Conservation (phyloP, 2,888 invertebrate species). For the Eulithis testata region DNA sequence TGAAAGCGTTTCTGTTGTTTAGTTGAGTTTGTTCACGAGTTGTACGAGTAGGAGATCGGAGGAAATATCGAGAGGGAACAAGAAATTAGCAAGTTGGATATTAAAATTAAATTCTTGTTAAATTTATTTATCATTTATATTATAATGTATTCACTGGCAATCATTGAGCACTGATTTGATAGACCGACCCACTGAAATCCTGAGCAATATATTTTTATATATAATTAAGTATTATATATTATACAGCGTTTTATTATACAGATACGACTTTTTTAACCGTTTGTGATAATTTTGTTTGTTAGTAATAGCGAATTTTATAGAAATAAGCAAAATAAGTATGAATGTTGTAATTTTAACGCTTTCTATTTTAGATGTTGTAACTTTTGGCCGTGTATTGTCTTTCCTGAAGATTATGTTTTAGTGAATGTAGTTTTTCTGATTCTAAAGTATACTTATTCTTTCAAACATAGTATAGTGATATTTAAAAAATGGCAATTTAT, state of each 20-base stretch:
- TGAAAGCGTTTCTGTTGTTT: slow-evolving; percentile 41
- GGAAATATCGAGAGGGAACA: slow-evolving; percentile 44
- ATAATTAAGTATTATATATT: slow-evolving; percentile 78
- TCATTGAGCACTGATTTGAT: slow-evolving; percentile 76
- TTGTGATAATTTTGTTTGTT: slow-evolving; percentile 73
- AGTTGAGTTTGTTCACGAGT: slow-evolving; percentile 34
- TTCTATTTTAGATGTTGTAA: slow-evolving; percentile 76
- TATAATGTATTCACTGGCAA: slow-evolving; percentile 50
- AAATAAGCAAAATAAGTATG: slow-evolving; percentile 58
- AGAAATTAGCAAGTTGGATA: slow-evolving; percentile 44
- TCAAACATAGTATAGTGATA: slow-evolving; percentile 40
- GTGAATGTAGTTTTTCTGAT: slow-evolving; percentile 72
- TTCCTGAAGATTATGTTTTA: slow-evolving; percentile 67
- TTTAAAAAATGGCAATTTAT: slow-evolving; percentile 40
- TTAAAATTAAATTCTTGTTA: slow-evolving; percentile 39
- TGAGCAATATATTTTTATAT: slow-evolving; percentile 84
- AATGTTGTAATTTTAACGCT: slow-evolving; percentile 74
- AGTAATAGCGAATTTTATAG: slow-evolving; percentile 67
- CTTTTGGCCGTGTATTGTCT: slow-evolving; percentile 69
- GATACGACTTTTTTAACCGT: slow-evolving; percentile 72
- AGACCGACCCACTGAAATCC: slow-evolving; percentile 79
- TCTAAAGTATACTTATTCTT: slow-evolving; percentile 60
- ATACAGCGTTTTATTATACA: slow-evolving; percentile 78
- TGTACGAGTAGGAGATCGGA: slow-evolving; percentile 34
- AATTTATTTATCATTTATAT: slow-evolving; percentile 43